Evolutionary conservation across 2,888 invertebrate species (phyloP).

Genomic region (Nemapogon koenigi): DNA sequence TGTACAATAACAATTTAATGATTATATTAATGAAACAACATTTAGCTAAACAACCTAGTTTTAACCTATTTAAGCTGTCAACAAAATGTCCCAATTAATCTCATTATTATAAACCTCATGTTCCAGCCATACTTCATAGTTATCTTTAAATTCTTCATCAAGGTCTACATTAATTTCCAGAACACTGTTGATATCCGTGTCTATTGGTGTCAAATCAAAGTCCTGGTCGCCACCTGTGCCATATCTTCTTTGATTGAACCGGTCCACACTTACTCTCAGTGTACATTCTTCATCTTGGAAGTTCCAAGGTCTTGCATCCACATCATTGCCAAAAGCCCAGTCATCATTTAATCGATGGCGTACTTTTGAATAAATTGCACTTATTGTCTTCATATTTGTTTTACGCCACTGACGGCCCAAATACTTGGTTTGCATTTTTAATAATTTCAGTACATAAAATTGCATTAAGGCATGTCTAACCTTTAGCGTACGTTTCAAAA

Average conservation of each 20-base stretch:
- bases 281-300: slow-evolving; percentile 98
- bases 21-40: too few species aligned
- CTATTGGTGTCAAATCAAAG: slow-evolving; percentile 70
- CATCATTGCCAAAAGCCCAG: slow-evolving; percentile 99
- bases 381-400: slow-evolving; percentile 99
- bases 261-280: slow-evolving; percentile 90
- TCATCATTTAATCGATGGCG: slow-evolving; percentile 97
- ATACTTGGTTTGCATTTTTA: slow-evolving; percentile 99
- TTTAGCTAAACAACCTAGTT: too few species aligned
- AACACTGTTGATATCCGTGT: slow-evolving; percentile 83
- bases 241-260: slow-evolving; percentile 94
- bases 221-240: slow-evolving; percentile 61
- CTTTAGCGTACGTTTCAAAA: slow-evolving; percentile 94
- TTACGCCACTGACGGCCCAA: slow-evolving; percentile 99
- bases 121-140: slow-evolving; percentile 95
- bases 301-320: slow-evolving; percentile 98
- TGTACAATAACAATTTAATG: slow-evolving; percentile 4
- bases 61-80: too few species aligned
- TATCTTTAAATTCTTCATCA: slow-evolving; percentile 90
- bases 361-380: slow-evolving; percentile 97
- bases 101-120: slow-evolving; percentile 93
- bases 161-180: slow-evolving; percentile 81
- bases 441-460: slow-evolving; percentile 93
- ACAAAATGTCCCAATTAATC: slow-evolving; percentile 76
- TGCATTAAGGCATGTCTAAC: slow-evolving; percentile 97